Evolutionary conservation across 2,797 vertebrate species (phyloP).

Genomic region (Heliangelus exortis): DNA sequence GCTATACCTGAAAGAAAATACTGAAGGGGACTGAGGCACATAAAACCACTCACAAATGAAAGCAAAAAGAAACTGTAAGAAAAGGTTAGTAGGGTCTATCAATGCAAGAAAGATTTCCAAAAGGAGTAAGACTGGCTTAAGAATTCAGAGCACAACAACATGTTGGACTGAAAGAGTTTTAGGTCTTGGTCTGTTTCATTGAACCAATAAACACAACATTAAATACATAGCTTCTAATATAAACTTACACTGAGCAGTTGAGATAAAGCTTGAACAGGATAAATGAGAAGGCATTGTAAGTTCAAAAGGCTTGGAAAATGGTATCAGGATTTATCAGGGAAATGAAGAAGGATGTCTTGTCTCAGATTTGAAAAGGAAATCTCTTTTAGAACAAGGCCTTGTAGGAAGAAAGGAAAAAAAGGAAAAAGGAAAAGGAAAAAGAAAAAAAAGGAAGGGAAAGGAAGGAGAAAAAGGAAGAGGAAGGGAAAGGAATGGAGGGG

Average conservation of each 20-base stretch:
- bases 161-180: neutral
- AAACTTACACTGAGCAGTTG: neutral
- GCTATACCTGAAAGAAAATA: neutral
- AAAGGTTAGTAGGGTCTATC: neutral
- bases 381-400: slow-evolving; percentile 21
- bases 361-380: slow-evolving; percentile 28
- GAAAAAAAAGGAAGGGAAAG: no score
- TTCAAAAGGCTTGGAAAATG: slow-evolving; percentile 12
- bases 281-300: slow-evolving; percentile 10
- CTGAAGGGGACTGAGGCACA: neutral
- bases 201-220: neutral
- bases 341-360: slow-evolving; percentile 42
- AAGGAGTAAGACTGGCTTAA: neutral
- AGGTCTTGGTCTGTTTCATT: neutral
- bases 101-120: neutral
- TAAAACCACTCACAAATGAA: neutral
- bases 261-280: slow-evolving; percentile 13
- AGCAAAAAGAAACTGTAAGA: neutral
- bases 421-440: neutral
- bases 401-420: neutral
- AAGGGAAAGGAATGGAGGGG: no score
- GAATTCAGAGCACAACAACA: neutral
- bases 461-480: no score
- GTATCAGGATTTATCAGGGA: slow-evolving; percentile 18
- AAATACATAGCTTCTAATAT: neutral